These are phyloP conservation scores for Drosophila suboccidentalis DNA, from an alignment of 2,888 invertebrate species.

Conservation along the genomic window DNA sequence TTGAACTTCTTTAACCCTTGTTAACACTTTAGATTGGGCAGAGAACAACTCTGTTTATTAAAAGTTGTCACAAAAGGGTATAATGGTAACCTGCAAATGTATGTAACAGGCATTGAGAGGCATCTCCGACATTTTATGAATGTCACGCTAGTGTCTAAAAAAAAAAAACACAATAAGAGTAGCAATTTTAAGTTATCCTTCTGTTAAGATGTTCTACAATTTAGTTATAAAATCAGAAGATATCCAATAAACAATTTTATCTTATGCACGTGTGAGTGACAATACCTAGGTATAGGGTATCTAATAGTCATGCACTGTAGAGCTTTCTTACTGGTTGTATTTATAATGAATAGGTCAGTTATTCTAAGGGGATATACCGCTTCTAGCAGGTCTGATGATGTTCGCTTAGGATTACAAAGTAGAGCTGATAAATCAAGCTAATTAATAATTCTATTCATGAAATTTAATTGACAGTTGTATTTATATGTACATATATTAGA, in stretches of 20 bases:
- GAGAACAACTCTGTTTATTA: too few relatives aligned
- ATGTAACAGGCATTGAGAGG: neutral
- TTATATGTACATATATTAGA: neutral
- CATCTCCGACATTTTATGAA: neutral
- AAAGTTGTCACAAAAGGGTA: too few relatives aligned
- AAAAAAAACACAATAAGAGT: too few relatives aligned
- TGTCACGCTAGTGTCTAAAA: too few relatives aligned
- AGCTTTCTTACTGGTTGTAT: neutral
- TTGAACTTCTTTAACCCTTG: neutral
- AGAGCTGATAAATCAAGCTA: neutral
- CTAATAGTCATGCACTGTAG: too few relatives aligned
- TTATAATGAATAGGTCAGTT: neutral
- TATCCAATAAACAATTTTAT: too few relatives aligned
- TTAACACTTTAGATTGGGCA: neutral
- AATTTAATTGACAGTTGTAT: neutral
- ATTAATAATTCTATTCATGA: neutral
- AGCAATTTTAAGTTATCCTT: too few relatives aligned
- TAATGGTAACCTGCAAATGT: neutral
- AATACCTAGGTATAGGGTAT: too few relatives aligned
- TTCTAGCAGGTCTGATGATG: neutral
- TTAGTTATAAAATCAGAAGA: too few relatives aligned
- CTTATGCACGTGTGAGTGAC: too few relatives aligned
- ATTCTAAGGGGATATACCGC: neutral
- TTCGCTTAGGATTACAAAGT: neutral
- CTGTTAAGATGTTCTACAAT: too few relatives aligned